Evolutionary conservation across 2,113 vertebrate genomes (phyloP), one percentile per base, ranked within the genome.

Genomic region (Gasterosteus aculeatus): DNA sequence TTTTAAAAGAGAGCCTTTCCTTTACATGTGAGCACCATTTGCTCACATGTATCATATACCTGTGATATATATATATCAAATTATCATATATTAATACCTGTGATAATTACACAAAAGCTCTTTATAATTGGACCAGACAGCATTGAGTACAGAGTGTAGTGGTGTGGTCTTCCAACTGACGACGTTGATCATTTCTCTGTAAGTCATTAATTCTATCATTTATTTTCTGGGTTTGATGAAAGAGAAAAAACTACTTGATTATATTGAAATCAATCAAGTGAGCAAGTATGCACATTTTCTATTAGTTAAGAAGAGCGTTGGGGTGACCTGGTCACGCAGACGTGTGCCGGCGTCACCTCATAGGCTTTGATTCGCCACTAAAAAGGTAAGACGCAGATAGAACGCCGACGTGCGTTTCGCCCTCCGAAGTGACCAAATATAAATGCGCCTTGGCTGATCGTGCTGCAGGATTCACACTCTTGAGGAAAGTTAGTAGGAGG

Each of bases 381-480:
- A 31, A 70, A 31, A 84, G 72, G 75, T 51, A 35, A 69, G 15
- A 46, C 56, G 33, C 10, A 19, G 44, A 47, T 26, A 35, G 33
- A 33, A 33, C 3, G 59, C 29, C 69, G 61, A 76, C 69, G 67
- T 71, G 38, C 60, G 63, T 69, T 49, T 78, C 29, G 57, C 56
- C 26, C 69, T 72, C 57, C 47, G 33, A 33, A 33, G 35, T 7
- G 64, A 78, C 58, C 77, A 78, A 85, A 84, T 77, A 84, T 78
- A 83, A 79, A 66, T 54, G 10, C 42, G 31, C 68, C 69, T 84
- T 84, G 72, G 78, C 69, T 61, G 61, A 8, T 72, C 75, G 65
- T 71, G 70, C 70, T 82, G 70, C 65, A 72, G 65, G 69, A 74
- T 81, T 87, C 86, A 72, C 77, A 81, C 82, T 77, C 61, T 15